Evolutionary conservation across 1,140 invertebrate species (phyloP).

Genomic region (Drosophila saltans): DNA sequence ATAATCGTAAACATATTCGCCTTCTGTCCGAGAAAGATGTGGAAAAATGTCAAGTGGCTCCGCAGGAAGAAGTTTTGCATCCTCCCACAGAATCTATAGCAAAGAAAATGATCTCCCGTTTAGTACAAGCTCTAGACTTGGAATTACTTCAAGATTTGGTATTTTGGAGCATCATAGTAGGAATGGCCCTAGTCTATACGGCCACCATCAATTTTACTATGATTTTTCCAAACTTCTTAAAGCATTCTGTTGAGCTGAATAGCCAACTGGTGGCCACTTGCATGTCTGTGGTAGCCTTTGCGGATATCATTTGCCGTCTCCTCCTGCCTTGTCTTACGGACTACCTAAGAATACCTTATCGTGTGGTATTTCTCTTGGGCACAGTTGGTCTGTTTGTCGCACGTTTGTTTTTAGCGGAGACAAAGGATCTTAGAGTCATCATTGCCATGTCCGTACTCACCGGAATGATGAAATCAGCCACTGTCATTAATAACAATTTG

Average conservation of each 20-base stretch:
- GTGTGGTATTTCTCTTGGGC: slow-evolving; percentile 84
- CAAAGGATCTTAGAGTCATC: slow-evolving; percentile 49
- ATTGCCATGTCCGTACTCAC: slow-evolving; percentile 66
- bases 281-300: slow-evolving; percentile 87
- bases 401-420: slow-evolving; percentile 61
- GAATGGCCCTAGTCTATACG: slow-evolving; percentile 87
- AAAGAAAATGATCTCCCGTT: slow-evolving; percentile 55
- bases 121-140: slow-evolving; percentile 84
- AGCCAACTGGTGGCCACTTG: slow-evolving; percentile 86
- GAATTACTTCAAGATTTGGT: slow-evolving; percentile 85
- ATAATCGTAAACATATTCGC: slow-evolving; percentile 67
- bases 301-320: slow-evolving; percentile 87
- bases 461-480: slow-evolving; percentile 83
- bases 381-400: slow-evolving; percentile 72
- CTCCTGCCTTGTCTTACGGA: slow-evolving; percentile 87
- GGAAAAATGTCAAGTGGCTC: slow-evolving; percentile 46
- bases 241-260: slow-evolving; percentile 84
- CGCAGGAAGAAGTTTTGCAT: slow-evolving; percentile 14
- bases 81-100: slow-evolving; percentile 22
- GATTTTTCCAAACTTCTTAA: slow-evolving; percentile 88
- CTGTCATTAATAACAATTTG: slow-evolving; percentile 88
- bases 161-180: slow-evolving; percentile 87
- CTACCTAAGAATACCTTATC: slow-evolving; percentile 85
- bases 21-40: slow-evolving; percentile 51
- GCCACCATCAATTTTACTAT: slow-evolving; percentile 88